phyloP scores from a whole-genome alignment of 2,113 vertebrate genomes.

The Nansenia antarctica region DNA sequence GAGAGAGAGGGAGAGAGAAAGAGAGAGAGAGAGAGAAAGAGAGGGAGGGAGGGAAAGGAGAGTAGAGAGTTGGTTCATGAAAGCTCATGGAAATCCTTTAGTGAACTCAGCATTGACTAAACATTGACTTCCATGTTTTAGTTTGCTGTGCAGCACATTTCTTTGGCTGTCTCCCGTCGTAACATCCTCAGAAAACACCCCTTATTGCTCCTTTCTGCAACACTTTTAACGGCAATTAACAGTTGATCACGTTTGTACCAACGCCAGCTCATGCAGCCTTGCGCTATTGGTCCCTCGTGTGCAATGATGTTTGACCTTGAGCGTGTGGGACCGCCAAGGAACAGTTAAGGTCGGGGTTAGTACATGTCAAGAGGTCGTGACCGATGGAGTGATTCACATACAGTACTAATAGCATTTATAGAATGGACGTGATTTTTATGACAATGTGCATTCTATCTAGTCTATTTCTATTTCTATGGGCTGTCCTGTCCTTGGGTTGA shows the following conservation, averaged over 20 bases:
- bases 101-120: background rate
- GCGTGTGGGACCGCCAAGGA: conserved; percentile 42
- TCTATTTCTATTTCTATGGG: conserved; percentile 72
- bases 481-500: conserved; percentile 71
- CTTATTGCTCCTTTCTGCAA: conserved; percentile 36
- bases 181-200: conserved; percentile 16
- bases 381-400: conserved; percentile 56
- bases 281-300: conserved; percentile 55
- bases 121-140: background rate
- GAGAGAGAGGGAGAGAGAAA: no score
- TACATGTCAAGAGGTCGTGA: conserved; percentile 57
- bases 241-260: conserved; percentile 76
- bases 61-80: no score
- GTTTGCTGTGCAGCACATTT: background rate
- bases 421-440: conserved; percentile 58
- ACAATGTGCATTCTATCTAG: conserved; percentile 67
- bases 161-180: no score
- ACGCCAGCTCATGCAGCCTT: conserved; percentile 64
- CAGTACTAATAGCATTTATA: conserved; percentile 58
- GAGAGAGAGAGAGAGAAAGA: no score
- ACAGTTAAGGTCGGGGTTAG: conserved; percentile 49
- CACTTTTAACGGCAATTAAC: conserved; percentile 49
- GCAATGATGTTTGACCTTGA: conserved; percentile 46
- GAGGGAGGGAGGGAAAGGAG: no score
- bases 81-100: background rate